Evolutionary conservation across 2,797 vertebrate genomes (phyloP).

Genomic region (Etheostoma nigrum): DNA sequence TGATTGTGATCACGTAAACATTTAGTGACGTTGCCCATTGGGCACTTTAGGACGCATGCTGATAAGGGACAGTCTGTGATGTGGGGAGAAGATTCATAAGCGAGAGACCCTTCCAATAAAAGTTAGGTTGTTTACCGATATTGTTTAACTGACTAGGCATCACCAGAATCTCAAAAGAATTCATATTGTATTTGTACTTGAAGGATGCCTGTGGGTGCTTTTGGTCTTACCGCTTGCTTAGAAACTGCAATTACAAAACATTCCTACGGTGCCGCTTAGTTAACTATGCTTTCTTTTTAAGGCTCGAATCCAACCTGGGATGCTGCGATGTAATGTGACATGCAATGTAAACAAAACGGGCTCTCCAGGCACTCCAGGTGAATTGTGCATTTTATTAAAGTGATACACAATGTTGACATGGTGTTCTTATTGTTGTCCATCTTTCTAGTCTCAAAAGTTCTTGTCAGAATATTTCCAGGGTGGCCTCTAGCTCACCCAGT

Average conservation of each 20-base stretch:
- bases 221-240: slow-evolving; percentile 4
- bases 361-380: no score
- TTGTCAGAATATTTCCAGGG: not conserved
- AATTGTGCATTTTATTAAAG: not conserved
- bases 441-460: no score
- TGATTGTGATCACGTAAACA: slow-evolving; percentile 62
- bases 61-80: slow-evolving; percentile 45
- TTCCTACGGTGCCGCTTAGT: not conserved
- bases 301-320: no score
- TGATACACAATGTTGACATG: not conserved
- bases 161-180: slow-evolving; percentile 22
- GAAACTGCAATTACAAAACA: slow-evolving; percentile 15
- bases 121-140: slow-evolving; percentile 33
- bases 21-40: slow-evolving; percentile 35
- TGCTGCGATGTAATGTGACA: no score
- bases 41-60: slow-evolving; percentile 21
- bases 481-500: no score
- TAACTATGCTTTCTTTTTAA: not conserved
- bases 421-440: not conserved
- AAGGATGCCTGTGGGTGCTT: slow-evolving; percentile 38
- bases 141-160: slow-evolving; percentile 23
- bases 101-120: slow-evolving; percentile 62
- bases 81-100: slow-evolving; percentile 50
- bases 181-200: slow-evolving; percentile 30
- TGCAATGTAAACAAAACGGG: no score